phyloP scores from a whole-genome alignment of 2,797 vertebrate species.

The Acestrorhynchus altus region DNA sequence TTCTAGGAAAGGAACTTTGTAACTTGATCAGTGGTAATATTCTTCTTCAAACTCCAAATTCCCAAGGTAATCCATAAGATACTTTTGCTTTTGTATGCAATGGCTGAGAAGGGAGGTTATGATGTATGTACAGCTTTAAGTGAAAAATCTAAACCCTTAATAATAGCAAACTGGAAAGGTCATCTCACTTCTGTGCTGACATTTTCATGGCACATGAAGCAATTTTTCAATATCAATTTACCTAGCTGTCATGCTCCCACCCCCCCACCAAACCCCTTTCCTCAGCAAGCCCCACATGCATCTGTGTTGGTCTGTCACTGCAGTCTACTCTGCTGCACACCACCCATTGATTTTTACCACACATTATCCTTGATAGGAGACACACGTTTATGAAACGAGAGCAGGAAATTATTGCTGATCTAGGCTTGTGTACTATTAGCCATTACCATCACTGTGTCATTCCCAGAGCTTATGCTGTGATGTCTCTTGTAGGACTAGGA shows the following conservation, averaged over 20 bases:
- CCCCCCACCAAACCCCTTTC: neutral
- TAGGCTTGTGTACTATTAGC: neutral
- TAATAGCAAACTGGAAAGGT: conserved; percentile 43
- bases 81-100: neutral
- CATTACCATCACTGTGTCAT: conserved; percentile 5
- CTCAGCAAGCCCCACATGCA: neutral
- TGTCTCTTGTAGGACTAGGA: neutral
- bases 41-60: too few species aligned
- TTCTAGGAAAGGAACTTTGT: too few species aligned
- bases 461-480: neutral
- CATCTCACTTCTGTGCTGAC: conserved; percentile 33
- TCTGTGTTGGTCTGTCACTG: conserved; percentile 8
- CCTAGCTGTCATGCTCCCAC: conserved; percentile 24
- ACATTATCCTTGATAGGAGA: conserved; percentile 10
- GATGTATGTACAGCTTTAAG: neutral
- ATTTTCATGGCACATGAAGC: conserved; percentile 23
- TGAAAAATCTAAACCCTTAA: conserved; percentile 32
- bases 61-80: too few species aligned
- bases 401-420: neutral
- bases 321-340: neutral
- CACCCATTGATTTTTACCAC: neutral
- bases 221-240: conserved; percentile 46
- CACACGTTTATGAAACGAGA: neutral
- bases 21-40: too few species aligned
- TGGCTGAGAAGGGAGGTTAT: neutral